These are phyloP conservation scores for Madoqua kirkii DNA, from an alignment of 2,113 vertebrate genomes.

Conservation along the genomic window DNA sequence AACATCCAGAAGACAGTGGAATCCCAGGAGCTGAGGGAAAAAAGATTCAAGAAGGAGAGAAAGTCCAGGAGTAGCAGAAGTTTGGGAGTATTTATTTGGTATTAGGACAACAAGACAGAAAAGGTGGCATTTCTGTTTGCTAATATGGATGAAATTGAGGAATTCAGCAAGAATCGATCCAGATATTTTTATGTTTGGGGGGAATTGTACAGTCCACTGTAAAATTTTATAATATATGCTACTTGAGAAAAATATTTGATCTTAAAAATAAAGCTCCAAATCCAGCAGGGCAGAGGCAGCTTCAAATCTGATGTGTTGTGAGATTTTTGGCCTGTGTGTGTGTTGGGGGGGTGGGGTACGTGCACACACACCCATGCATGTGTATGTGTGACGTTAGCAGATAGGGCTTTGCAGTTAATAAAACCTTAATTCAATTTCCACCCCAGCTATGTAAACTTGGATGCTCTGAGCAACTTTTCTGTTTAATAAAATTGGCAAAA, in stretches of 20 bases:
- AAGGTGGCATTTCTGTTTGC: background rate
- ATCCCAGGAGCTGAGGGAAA: background rate
- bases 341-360: accelerated
- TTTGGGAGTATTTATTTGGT: background rate
- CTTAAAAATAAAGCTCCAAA: background rate
- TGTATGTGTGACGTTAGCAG: background rate
- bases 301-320: background rate
- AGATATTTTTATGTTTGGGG: background rate
- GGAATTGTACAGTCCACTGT: background rate
- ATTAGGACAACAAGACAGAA: background rate
- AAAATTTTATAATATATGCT: background rate
- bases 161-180: background rate
- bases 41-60: background rate
- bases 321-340: background rate
- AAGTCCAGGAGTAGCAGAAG: background rate
- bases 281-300: background rate
- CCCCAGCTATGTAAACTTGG: background rate
- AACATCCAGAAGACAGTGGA: background rate
- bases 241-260: background rate
- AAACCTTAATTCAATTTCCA: background rate
- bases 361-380: accelerated
- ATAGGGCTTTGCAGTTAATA: background rate
- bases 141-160: background rate
- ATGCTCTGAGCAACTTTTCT: background rate
- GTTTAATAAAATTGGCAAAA: background rate